Percentiles rank a stretch among this genome's conserved stretches.
phyloP scores from a whole-genome alignment of 2,797 vertebrate genomes.

The Dendrocincla fuliginosa region DNA sequence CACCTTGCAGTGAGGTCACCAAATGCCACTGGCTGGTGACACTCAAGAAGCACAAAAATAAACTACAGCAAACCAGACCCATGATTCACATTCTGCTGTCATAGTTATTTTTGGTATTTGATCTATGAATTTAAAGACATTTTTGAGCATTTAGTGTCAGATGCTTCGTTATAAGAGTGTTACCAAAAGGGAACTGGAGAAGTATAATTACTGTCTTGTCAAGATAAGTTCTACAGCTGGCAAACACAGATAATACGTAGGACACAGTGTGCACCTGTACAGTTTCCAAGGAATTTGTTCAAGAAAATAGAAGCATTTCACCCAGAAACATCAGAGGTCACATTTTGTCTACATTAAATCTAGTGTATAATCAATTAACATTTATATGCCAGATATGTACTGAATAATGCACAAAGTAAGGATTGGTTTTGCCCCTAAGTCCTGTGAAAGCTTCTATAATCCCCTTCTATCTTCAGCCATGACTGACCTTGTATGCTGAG shows the following conservation, averaged over 20 bases:
- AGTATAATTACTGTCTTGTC: background rate
- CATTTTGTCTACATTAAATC: slow-evolving; percentile 69
- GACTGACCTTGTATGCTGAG: slow-evolving; percentile 39
- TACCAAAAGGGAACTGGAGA: background rate
- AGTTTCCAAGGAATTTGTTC: slow-evolving; percentile 59
- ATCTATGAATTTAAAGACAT: background rate
- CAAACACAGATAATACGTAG: background rate
- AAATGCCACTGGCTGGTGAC: background rate
- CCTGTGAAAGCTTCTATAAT: slow-evolving; percentile 46
- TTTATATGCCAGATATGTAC: slow-evolving; percentile 65
- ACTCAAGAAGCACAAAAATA: slow-evolving; percentile 43
- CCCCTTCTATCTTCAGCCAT: slow-evolving; percentile 48
- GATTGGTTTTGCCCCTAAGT: slow-evolving; percentile 33
- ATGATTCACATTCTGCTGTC: background rate
- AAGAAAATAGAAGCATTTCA: slow-evolving; percentile 67
- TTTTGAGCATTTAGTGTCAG: background rate
- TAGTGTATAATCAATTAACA: slow-evolving; percentile 71
- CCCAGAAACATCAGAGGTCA: slow-evolving; percentile 62
- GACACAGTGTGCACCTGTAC: slow-evolving; percentile 52
- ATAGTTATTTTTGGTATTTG: slow-evolving; percentile 16
- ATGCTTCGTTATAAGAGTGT: background rate
- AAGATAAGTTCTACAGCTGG: background rate
- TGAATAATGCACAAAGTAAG: slow-evolving; percentile 57
- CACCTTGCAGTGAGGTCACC: slow-evolving; percentile 21
- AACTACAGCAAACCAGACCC: background rate